phyloP scores from a whole-genome alignment of 2,113 vertebrate genomes.

The Chascanopsetta lugubris region DNA sequence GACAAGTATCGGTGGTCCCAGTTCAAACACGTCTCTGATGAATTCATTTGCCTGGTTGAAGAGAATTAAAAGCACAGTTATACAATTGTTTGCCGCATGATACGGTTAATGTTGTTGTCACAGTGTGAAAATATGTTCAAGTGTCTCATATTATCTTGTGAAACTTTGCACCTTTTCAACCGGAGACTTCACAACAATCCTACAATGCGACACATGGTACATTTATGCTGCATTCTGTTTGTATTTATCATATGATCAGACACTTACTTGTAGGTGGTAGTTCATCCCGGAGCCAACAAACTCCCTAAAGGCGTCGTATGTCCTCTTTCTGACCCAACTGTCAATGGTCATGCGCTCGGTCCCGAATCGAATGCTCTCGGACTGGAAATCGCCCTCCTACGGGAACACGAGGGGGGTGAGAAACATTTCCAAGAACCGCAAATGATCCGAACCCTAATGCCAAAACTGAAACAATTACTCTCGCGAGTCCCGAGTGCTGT shows the following conservation, averaged over 20 bases:
- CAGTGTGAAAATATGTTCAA: slow-evolving; percentile 8
- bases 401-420: neutral
- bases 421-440: neutral
- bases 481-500: neutral
- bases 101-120: too few relatives aligned
- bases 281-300: slow-evolving; percentile 96
- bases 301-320: slow-evolving; percentile 92
- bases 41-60: slow-evolving; percentile 92
- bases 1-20: slow-evolving; percentile 92
- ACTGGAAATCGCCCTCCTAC: slow-evolving; percentile 92
- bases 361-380: slow-evolving; percentile 94
- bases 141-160: slow-evolving; percentile 2
- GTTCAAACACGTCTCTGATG: slow-evolving; percentile 95
- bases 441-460: too few relatives aligned
- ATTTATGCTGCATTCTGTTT: neutral
- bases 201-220: neutral
- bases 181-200: neutral
- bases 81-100: neutral
- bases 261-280: slow-evolving; percentile 92
- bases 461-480: neutral
- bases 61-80: neutral
- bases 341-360: slow-evolving; percentile 97
- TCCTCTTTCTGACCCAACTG: slow-evolving; percentile 95
- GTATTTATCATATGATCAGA: neutral
- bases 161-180: slow-evolving; percentile 13